Base-by-base conservation (phyloP, 2,113 vertebrate genomes). In the Indicator indicator region DNA sequence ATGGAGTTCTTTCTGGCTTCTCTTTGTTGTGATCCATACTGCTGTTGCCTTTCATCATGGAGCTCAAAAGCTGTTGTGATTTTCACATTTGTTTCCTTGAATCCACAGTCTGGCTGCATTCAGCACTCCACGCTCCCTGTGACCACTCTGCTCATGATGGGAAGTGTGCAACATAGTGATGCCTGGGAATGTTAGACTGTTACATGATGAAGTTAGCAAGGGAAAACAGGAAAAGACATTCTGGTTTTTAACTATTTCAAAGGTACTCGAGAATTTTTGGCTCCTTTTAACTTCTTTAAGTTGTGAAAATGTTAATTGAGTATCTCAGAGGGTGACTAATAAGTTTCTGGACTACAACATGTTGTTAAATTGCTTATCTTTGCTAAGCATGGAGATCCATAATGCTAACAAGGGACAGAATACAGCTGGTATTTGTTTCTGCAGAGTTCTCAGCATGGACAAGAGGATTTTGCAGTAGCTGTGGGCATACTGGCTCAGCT, bases 351-450 rank as follows among this genome's bases (percentile, higher is more conserved):
- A 42, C 90, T 63, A 16, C 59, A 38, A 23, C 9, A 16, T 32
- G 81, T 74, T 92, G 80, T 90, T 83, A 78, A 94, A 94, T 95
- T 92, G 90, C 86, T 95, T 94, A 70, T 86, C 62, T 93, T 94
- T 71, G 67, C 86, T 93, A 64, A 72, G 71, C 36, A 8, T 0
- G 42, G 40, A 73, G 81, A 83, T 95, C 82, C 69, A 78, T 92
- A 91, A 56, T 88, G 81, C 52, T 94, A 69, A 91, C 54, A 46
- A 92, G 78, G 86, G 40, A 42, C 83, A 62, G 65, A 17, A 50
- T 83, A 12, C 9, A 38, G 62, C 62, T 86, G 72, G 3, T 28
- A 24, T 42, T 68, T 50, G 82, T 71, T 56, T 55, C 74, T 55
- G 28, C 64, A 36, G 81, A 67, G 42, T 88, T 86, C 78, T 79